Evolutionary conservation across 2,888 invertebrate species (phyloP).

Genomic region (Callinectes sapidus): DNA sequence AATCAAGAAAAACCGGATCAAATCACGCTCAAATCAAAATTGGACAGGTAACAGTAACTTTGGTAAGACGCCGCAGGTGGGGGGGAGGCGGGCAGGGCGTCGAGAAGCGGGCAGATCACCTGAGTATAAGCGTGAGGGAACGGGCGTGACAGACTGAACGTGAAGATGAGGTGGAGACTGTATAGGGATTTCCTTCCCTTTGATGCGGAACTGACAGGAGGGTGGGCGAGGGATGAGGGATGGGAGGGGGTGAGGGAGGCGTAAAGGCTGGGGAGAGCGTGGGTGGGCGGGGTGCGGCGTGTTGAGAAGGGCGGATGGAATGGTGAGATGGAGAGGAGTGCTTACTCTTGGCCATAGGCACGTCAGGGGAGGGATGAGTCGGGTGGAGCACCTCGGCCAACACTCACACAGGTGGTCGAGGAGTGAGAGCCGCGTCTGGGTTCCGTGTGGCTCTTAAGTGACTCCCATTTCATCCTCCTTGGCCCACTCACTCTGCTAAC

Average conservation of each 20-base stretch:
- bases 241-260: not conserved
- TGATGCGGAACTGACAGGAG: not conserved
- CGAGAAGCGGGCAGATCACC: not conserved
- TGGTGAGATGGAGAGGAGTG: not conserved
- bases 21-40: not conserved
- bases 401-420: not conserved
- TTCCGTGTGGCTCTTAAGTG: not conserved
- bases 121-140: not conserved
- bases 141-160: not conserved
- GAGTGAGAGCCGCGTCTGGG: slow-evolving; percentile 8
- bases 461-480: not conserved
- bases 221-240: not conserved
- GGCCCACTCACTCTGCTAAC: not conserved
- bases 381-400: not conserved
- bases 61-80: not conserved
- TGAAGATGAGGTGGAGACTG: not conserved
- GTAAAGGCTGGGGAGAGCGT: not conserved
- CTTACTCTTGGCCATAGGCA: slow-evolving; percentile 1
- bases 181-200: not conserved
- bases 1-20: slow-evolving; percentile 2
- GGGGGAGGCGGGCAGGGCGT: not conserved
- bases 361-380: not conserved
- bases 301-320: not conserved
- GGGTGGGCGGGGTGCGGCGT: not conserved
- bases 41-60: not conserved